phyloP scores from a whole-genome alignment of 2,113 vertebrate genomes.

The Mobula birostris region DNA sequence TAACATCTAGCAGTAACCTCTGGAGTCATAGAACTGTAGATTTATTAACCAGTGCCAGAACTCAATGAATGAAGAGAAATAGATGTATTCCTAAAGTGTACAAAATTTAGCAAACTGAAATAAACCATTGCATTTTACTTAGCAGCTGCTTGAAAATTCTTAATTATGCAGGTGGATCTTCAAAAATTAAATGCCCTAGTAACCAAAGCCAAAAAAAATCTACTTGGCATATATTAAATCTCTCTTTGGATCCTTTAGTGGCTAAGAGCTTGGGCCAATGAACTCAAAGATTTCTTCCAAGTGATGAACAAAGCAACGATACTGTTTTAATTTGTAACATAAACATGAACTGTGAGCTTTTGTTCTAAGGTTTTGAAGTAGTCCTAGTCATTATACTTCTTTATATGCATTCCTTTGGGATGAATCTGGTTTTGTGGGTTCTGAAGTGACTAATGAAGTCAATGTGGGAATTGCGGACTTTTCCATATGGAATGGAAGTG shows the following conservation, averaged over 20 bases:
- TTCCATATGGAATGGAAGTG: too few relatives aligned
- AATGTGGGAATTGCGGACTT: too few relatives aligned
- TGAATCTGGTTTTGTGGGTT: too few relatives aligned
- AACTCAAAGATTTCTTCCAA: background rate
- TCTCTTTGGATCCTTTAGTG: background rate
- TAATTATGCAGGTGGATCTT: background rate
- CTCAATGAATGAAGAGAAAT: too few relatives aligned
- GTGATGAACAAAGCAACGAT: background rate
- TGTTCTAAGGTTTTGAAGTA: background rate
- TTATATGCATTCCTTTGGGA: too few relatives aligned
- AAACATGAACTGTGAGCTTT: background rate
- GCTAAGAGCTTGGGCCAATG: background rate
- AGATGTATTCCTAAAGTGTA: background rate
- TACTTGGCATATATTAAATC: background rate
- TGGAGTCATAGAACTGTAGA: too few relatives aligned
- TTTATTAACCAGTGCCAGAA: background rate
- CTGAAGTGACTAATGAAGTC: too few relatives aligned
- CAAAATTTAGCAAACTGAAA: background rate
- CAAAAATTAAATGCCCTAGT: background rate
- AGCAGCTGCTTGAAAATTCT: too few relatives aligned
- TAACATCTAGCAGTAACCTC: background rate
- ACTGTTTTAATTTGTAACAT: background rate
- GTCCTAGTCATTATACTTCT: too few relatives aligned
- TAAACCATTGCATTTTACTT: too few relatives aligned
- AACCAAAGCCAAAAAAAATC: background rate